phyloP scores from a whole-genome alignment of 2,888 invertebrate species.

The Parthenolecanium corni region DNA sequence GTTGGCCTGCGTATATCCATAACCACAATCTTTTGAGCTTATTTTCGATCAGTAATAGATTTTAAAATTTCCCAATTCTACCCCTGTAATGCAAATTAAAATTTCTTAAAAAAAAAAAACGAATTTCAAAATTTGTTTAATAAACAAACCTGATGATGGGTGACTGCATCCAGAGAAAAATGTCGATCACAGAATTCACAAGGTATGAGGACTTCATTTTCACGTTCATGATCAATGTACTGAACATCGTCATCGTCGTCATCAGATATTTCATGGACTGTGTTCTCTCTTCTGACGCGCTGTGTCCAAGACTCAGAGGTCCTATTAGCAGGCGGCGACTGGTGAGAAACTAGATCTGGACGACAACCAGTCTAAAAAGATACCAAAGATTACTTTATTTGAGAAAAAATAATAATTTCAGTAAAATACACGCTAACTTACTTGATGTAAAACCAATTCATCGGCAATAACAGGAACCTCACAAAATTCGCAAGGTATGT shows the following conservation, averaged over 20 bases:
- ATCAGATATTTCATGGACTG: slow-evolving; percentile 1
- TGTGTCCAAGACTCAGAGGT: not conserved
- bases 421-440: slow-evolving; percentile 31
- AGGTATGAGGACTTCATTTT: slow-evolving; percentile 7
- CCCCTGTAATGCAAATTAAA: too few relatives aligned
- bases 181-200: slow-evolving; percentile 16
- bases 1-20: too few relatives aligned
- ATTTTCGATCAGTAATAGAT: too few relatives aligned
- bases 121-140: too few relatives aligned
- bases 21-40: too few relatives aligned
- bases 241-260: not conserved
- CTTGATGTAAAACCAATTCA: slow-evolving; percentile 44
- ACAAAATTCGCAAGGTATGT: slow-evolving; percentile 48
- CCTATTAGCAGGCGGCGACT: not conserved
- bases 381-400: not conserved
- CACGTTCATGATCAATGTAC: not conserved
- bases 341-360: slow-evolving; percentile 29
- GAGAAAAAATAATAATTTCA: not conserved
- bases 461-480: slow-evolving; percentile 43
- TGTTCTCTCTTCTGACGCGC: not conserved
- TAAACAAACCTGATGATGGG: slow-evolving; percentile 12
- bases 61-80: too few relatives aligned
- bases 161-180: slow-evolving; percentile 9
- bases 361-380: slow-evolving; percentile 30
- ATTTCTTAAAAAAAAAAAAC: not conserved